Conservation (phyloP, 2,888 invertebrate genomes). For the Lepas anatifera region DNA sequence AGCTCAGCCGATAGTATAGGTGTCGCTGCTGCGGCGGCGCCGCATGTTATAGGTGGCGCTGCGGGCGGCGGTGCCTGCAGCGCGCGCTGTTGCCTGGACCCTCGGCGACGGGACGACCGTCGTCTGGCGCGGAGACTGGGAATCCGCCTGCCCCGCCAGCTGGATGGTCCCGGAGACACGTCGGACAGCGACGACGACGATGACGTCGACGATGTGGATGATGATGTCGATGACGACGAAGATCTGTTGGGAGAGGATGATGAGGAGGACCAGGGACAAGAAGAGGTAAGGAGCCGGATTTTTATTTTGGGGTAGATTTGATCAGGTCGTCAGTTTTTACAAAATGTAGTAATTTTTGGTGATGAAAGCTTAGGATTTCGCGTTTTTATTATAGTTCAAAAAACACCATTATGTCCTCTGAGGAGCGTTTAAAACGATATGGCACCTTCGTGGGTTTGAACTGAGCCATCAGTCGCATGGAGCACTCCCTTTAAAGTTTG, state of each 20-base stretch:
- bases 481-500: too few relatives aligned
- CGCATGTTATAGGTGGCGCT: neutral
- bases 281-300: conserved; percentile 34
- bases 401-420: too few relatives aligned
- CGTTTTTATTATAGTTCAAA: too few relatives aligned
- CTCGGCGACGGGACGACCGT: neutral
- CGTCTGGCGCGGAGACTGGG: conserved; percentile 3
- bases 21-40: neutral
- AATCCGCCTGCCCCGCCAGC: neutral
- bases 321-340: too few relatives aligned
- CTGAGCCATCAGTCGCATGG: too few relatives aligned
- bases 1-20: too few relatives aligned
- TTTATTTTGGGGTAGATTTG: too few relatives aligned
- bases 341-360: too few relatives aligned
- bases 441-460: too few relatives aligned
- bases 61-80: neutral
- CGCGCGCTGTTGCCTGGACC: neutral
- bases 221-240: conserved; percentile 39
- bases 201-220: conserved; percentile 47
- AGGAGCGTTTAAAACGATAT: too few relatives aligned
- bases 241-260: conserved; percentile 41
- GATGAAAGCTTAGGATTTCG: too few relatives aligned
- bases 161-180: neutral
- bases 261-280: conserved; percentile 33
- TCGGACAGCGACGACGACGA: conserved; percentile 34